Base-by-base conservation (phyloP, 92 coral and sea anemone species). In the Zoanthus gigantus region DNA sequence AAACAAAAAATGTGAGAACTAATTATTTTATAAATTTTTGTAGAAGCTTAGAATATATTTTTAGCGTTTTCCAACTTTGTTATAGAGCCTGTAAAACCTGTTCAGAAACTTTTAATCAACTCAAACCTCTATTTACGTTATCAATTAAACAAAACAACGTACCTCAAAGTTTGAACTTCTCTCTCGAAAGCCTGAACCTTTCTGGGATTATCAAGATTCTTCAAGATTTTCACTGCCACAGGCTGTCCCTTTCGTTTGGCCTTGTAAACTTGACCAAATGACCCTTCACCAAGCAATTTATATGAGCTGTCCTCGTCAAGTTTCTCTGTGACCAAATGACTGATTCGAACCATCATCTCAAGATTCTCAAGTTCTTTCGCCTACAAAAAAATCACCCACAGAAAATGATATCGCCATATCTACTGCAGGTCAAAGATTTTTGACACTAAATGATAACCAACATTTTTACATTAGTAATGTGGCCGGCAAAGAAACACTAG, bases 161-260 rank as follows among this genome's bases (percentile, higher is more conserved):
- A 66, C 94, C 94, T 91, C 1, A 91, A 69, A 14, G 72, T 84
- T 48, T 91, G 89, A 7, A 91, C 94, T 53, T 91, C 94, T 72
- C 94, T 34, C 67, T 91, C 94, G 84, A 91, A 91, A 72, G 54
- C 82, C 82, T 77, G 52, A 11, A 91, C 73, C 78, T 84, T 83
- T 44, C 78, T 84, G 58, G 16, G 69, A 16, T 71, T 61, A 9
- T 88, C 73, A 3, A 91, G 71, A 61, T 88, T 79, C 74, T 89
- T 91, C 42, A 91, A 71, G 32, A 88, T 88, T 79, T 91, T 91
- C 1, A 91, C 94, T 29, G 94, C 94, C 81, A 91, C 94, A 4
- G 86, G 89, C 65, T 80, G 89, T 0, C 94, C 94, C n/a, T 77
- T 82, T 14, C 86, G 89, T 68, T 88, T 88, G 4, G 94, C 89